Base-by-base conservation (phyloP, 2,113 vertebrate genomes). In the Empidonax traillii region DNA sequence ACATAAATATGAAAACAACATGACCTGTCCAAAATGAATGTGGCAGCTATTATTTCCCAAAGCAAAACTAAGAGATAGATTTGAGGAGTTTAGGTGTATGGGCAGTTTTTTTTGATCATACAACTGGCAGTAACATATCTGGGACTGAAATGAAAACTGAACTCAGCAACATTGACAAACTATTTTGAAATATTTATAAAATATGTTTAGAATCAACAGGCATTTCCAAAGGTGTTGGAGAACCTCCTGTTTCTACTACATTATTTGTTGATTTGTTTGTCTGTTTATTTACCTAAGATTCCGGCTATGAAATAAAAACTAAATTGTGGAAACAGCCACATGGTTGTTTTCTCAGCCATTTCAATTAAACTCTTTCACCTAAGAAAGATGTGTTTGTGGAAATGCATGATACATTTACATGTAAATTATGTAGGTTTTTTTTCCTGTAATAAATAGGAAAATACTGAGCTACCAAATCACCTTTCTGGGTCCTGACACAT, bases 401-500 rank as follows among this genome's bases (percentile, higher is more conserved):
- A 4, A 18, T 21, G 7, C 6, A 14, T 33, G 31, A 71, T 35
- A 30, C 11, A 56, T 31, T 30, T 16, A 59, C 7, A 8, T 44
- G 5, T 51, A 72, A 72, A 49, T 16, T 21, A 62, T 8, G 6
- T 21, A 53, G 41, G 14, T 2, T 30, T 67, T 52, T 63, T 73
- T 81, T 11, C 15, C 35, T 85, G 69, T 87, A 59, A 12, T 47
- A 23, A 47, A 19, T 3, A n/a, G 3, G 3, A 65, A 24, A 4
- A 73, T 10, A 19, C 9, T 27, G 12, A 41, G 3, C 7, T 73
- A 14, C 18, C 33, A 19, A 47, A 24, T 66, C 18, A 69, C 18
- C 4, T 78, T 33, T 43, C 25, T 47, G 20, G 2, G 4, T 43
- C 8, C 3, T 65, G 35, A 52, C 5, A 8, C 1, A 1, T 6